Evolutionary conservation across 1,140 invertebrate genomes (phyloP).

Genomic region (Hypsibius dujardini): DNA sequence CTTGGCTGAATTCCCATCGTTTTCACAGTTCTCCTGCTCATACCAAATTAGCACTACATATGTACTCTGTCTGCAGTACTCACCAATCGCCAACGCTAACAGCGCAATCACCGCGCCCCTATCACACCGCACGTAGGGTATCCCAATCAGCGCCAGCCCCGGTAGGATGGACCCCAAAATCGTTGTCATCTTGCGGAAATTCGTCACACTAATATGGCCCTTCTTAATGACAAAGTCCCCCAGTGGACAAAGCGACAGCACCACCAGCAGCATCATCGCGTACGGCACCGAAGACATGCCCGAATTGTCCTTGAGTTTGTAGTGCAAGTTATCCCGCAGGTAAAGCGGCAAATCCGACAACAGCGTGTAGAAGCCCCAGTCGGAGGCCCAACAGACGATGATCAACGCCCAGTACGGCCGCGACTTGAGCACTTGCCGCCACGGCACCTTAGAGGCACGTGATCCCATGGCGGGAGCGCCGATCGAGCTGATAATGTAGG

Average conservation of each 20-base stretch:
- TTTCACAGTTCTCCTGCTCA: too few relatives aligned
- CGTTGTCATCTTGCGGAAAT: not conserved
- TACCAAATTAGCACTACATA: too few relatives aligned
- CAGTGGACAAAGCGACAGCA: not conserved
- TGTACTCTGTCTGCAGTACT: too few relatives aligned
- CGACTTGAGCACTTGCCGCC: not conserved
- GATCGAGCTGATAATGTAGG: slow-evolving; percentile 58
- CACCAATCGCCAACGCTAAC: slow-evolving; percentile 65
- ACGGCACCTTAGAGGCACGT: not conserved
- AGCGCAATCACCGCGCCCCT: slow-evolving; percentile 62
- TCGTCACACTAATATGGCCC: not conserved
- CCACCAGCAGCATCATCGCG: not conserved
- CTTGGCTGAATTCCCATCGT: too few relatives aligned
- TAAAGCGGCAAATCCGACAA: slow-evolving; percentile 74
- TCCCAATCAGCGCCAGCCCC: not conserved
- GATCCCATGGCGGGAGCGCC: slow-evolving; percentile 13
- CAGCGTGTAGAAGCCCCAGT: slow-evolving; percentile 86
- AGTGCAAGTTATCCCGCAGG: slow-evolving; percentile 58
- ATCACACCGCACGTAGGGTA: slow-evolving; percentile 20
- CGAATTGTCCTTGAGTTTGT: slow-evolving; percentile 40
- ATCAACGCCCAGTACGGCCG: slow-evolving; percentile 63
- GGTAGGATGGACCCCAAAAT: not conserved
- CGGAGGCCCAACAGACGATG: slow-evolving; percentile 73
- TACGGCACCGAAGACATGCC: not conserved
- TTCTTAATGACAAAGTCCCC: not conserved